These are phyloP conservation scores for Metallyticus violacea DNA, from an alignment of 2,888 invertebrate genomes.

Conservation along the genomic window DNA sequence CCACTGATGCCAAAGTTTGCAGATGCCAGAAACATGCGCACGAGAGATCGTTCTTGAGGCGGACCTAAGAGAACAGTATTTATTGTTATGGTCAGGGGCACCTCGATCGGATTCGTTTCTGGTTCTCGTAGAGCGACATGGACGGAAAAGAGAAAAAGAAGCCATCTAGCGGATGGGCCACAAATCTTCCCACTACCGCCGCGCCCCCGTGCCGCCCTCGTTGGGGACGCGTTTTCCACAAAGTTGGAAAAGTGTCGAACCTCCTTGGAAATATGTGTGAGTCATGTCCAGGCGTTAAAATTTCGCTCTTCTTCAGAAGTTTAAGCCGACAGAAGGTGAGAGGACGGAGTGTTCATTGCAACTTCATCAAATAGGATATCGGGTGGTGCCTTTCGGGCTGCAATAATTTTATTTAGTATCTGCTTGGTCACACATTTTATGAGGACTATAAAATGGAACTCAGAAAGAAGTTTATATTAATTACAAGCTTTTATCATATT, in stretches of 20 bases:
- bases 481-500: too few species aligned
- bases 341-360: neutral
- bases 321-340: neutral
- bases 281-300: neutral
- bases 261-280: neutral
- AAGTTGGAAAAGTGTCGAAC: neutral
- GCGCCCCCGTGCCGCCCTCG: neutral
- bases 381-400: neutral
- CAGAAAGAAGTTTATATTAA: too few species aligned
- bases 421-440: too few species aligned
- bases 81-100: slow-evolving; percentile 15
- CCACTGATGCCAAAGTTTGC: neutral
- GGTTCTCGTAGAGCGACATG: neutral
- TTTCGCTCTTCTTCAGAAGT: neutral
- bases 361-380: neutral
- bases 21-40: neutral
- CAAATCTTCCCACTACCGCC: neutral
- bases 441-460: too few species aligned
- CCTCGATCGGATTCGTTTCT: slow-evolving; percentile 7
- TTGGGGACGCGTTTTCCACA: neutral
- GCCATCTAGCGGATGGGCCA: neutral
- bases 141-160: neutral
- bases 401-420: too few species aligned
- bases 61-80: neutral
- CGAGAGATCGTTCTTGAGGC: neutral